Evolutionary conservation across 2,888 invertebrate species (phyloP), one percentile per base, ranked within the genome.

Genomic region (Hypomecis punctinalis): DNA sequence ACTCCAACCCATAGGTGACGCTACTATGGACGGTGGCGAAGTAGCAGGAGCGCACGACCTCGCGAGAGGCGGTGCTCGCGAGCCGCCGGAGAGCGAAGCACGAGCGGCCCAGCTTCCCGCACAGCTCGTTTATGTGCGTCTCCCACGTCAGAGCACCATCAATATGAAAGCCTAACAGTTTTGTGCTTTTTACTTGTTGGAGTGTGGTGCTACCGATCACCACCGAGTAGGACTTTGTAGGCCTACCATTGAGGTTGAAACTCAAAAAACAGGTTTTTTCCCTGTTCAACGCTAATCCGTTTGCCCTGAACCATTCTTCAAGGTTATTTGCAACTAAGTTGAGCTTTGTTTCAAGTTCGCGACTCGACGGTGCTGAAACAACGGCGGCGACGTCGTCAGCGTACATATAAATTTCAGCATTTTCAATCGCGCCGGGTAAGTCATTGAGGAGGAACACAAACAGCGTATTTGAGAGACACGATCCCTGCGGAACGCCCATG

Each of bases 21-120:
- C 9, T 13, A 45, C 47, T 52, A 46, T 56, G 57, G 33, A 56
- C 47, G 48, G 47, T 53, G 4, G 43, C 55, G 40, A 40, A 59
- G 40, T 66, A 66, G 35, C 66, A 66, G 9, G 58, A 47, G 33
- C 48, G 40, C 35, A 59, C 64, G 37, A 60, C 64, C 10, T 43
- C 40, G 43, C 51, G 56, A 10, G 55, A 49, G 10, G 55, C 56
- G 36, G 55, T 49, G 23, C 33, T 39, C 42, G 43, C 51, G 51
- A 63, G 57, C 13, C 60, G 45, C 5, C 47, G 53, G 13, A 63
- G 42, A 8, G 58, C 63, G 35, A 53, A 63, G 53, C 63, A 63
- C n/a, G 63, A 37, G 35, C 63, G 43, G 10, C 64, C 54, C 9
- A 59, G 53, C 42, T 52, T 61, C 0, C 46, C 37, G 48, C 65